Base-by-base conservation (phyloP, 2,797 vertebrate species). In the Hippoglossus hippoglossus region DNA sequence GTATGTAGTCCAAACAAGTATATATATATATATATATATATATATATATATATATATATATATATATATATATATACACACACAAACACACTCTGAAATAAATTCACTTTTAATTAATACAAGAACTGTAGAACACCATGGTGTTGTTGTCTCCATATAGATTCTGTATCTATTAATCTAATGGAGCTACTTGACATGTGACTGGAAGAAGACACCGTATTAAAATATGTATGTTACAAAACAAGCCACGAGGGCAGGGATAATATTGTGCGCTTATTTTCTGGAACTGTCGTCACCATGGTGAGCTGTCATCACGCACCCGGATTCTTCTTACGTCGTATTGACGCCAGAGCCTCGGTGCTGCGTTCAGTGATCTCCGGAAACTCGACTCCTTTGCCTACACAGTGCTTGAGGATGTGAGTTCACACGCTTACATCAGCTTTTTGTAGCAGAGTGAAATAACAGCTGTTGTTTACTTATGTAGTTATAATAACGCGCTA, bases 301-400 rank as follows among this genome's bases (percentile, higher is more conserved):
- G 81, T 85, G 89, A 87, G 81, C 87, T 81, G 79, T 84, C 88
- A 87, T 82, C 79, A 71, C 75, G 77, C 80, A 83, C 83, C 80
- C 84, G 83, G 85, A 91, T 91, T 84, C 80, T 83, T 89, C 82
- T 83, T 92, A 92, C 94, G 94, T 94, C 81, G 67, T 25, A 79
- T 44, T 93, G 93, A 94, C 93, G 94, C 77, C 78, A 89, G 77
- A 85, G 31, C 34, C 66, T 71, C 57, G 22, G 54, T 81, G 91
- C 3, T 68, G 82, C 85, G 10, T 92, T 92, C 54, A 5, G 58
- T 21, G 9, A 28, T 8, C 21, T 11, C 15, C 44, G 49, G 25
- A 82, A 87, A 73, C 8, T 54, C 49, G 56, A 2, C 18, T 51
- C 16, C 18, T 31, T 4, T 46, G 44, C 44, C 44, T 46, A 0